phyloP scores from a whole-genome alignment of 2,888 invertebrate species.

The Germaria angustata region DNA sequence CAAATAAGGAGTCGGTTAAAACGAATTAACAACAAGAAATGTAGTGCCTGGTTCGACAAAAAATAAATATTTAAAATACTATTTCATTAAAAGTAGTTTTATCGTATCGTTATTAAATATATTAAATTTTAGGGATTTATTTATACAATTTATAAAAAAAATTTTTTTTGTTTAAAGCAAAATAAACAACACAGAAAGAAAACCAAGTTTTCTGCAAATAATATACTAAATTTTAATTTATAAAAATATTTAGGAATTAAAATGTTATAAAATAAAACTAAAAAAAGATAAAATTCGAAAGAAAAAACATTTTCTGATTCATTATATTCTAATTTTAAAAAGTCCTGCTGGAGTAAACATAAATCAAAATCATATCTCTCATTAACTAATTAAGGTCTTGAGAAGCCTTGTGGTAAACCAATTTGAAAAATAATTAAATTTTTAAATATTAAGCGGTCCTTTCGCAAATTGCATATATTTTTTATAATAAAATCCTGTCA shows the following conservation, averaged over 20 bases:
- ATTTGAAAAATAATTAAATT: no score
- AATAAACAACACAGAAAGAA: slow-evolving; percentile 21
- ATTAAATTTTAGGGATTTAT: slow-evolving; percentile 55
- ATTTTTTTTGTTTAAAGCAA: slow-evolving; percentile 34
- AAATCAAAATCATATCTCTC: no score
- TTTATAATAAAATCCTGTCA: not conserved
- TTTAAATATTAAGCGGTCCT: no score
- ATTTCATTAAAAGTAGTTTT: slow-evolving; percentile 8
- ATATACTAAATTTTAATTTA: not conserved
- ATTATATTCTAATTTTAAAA: no score
- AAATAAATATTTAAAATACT: slow-evolving; percentile 13
- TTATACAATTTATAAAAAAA: not conserved
- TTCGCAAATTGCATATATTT: not conserved
- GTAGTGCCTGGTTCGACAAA: slow-evolving; percentile 62
- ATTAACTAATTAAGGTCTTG: no score
- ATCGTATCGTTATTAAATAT: not conserved
- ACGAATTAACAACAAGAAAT: slow-evolving; percentile 48
- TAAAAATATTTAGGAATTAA: not conserved
- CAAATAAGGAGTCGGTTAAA: slow-evolving; percentile 36
- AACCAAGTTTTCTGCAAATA: slow-evolving; percentile 61
- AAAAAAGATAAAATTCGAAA: no score
- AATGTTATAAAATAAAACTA: not conserved
- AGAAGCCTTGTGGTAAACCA: no score
- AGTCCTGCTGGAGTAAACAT: no score
- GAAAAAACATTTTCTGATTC: no score